Evolutionary conservation across 2,113 vertebrate species (phyloP), one percentile per base, ranked within the genome.

Genomic region (Notarius lentiginosus): DNA sequence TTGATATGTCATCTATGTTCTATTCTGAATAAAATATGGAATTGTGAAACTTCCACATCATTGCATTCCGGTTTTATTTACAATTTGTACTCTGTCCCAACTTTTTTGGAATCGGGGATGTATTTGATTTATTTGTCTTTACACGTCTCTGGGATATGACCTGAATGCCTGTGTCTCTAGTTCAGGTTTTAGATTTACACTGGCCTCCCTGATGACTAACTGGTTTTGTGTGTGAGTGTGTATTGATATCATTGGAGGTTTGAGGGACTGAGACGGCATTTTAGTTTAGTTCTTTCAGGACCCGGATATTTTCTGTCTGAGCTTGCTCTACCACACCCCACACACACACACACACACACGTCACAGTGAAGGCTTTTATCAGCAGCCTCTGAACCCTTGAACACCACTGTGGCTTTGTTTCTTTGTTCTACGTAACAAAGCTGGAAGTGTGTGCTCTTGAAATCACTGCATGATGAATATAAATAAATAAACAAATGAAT

Each of bases 151-250:
- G 47, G 22, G 1, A 73, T 47, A 47, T 10, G 4, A 92, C 89
- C 92, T 76, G 88, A 94, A 89, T 87, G 89, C 87, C 88, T 85
- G 86, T 86, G 41, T 80, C 76, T 88, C 91, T 87, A 89, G 90
- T 94, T 93, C 91, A 92, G 94, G 93, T 88, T 89, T 89, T 83
- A 91, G 95, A 95, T 92, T 94, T 93, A 90, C 87, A 63, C 89
- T 91, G 89, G 91, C 91, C 90, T 90, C 91, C 91, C 60, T 79
- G 75, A 86, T 91, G 90, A 91, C 73, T 94, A 94, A 89, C 92
- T 90, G 92, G 55, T 66, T 66, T 9, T 65, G 63, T 79, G 82
- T 76, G 55, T 51, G 76, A 53, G 60, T 65, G 58, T 14, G 65
- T 70, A n/a, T 65, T 22, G 22, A 65, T 30, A 53, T 24, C 34